phyloP scores from a whole-genome alignment of 2,797 vertebrate genomes.

The Thalassophryne amazonica region DNA sequence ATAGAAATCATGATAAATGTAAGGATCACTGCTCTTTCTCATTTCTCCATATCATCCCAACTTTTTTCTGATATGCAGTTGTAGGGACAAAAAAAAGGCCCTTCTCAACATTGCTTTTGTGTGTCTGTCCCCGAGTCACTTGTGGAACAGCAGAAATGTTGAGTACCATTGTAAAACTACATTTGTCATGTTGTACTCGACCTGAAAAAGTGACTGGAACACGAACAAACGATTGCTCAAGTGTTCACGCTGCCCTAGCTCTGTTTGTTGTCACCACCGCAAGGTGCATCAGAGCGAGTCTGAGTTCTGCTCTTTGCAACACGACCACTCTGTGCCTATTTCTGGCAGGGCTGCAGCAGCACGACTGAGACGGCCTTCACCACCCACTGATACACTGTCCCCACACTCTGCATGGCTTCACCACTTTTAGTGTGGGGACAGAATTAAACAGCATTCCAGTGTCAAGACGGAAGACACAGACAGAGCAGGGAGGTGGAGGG shows the following conservation, averaged over 20 bases:
- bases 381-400: conserved; percentile 28
- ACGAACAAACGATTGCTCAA: background rate
- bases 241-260: conserved; percentile 1
- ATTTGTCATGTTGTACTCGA: conserved; percentile 25
- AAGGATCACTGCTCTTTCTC: too few relatives aligned
- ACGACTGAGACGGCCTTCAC: conserved; percentile 32
- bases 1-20: too few relatives aligned
- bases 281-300: background rate
- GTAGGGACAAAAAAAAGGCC: too few relatives aligned
- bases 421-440: background rate
- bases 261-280: conserved; percentile 19
- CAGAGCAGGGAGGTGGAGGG: conserved; percentile 13
- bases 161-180: conserved; percentile 6
- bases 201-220: conserved; percentile 11
- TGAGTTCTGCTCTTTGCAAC: conserved; percentile 12
- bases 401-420: background rate
- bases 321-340: conserved; percentile 31
- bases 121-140: conserved; percentile 24
- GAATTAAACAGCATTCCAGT: conserved; percentile 3
- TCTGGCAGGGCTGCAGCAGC: conserved; percentile 7
- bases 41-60: too few relatives aligned
- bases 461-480: conserved; percentile 4
- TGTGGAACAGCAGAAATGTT: background rate
- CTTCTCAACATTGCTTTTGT: conserved; percentile 45
- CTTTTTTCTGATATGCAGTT: too few relatives aligned